A percentile compares a stretch with the other conserved stretches of the same genome.
Conservation (phyloP, 30 jellyfish, hydroid and myxozoan species). For the Sanderia malayensis region DNA sequence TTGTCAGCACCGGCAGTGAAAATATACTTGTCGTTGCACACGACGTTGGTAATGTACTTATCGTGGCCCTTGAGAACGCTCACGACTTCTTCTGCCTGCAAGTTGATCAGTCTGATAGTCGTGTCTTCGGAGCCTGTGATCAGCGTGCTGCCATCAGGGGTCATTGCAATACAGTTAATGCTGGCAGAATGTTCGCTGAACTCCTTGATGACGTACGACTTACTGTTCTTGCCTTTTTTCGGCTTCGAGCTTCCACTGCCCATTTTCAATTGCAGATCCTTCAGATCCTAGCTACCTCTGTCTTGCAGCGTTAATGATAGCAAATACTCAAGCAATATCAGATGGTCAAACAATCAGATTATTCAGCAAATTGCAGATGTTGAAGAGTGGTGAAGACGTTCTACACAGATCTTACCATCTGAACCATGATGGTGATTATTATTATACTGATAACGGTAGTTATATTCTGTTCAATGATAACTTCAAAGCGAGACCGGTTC, state of each 20-base stretch:
- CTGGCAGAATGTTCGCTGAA: conserved; percentile 75
- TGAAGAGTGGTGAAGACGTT: no score
- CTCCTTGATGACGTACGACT: conserved; percentile 53
- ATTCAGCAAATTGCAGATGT: no score
- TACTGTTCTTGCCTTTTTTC: conserved; percentile 58
- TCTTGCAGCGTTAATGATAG: no score
- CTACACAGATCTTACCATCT: no score
- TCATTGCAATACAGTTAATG: conserved; percentile 69
- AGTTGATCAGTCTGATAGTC: conserved; percentile 58
- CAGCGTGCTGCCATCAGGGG: conserved; percentile 73
- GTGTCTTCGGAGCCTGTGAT: conserved; percentile 83
- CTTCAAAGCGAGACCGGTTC: no score
- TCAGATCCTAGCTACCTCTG: no score
- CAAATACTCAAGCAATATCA: no score
- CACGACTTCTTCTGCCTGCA: conserved; percentile 45
- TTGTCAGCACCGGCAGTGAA: conserved; percentile 94
- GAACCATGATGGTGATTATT: no score
- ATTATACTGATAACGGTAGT: no score
- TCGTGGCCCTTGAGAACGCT: conserved; percentile 89
- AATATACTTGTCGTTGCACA: conserved; percentile 63
- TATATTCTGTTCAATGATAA: no score
- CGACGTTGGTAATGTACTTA: conserved; percentile 70
- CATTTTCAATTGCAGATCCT: no score
- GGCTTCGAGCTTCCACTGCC: conserved; percentile 81
- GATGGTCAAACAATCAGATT: no score